phyloP scores from a whole-genome alignment of 2,113 vertebrate species.

The Lepus europaeus region DNA sequence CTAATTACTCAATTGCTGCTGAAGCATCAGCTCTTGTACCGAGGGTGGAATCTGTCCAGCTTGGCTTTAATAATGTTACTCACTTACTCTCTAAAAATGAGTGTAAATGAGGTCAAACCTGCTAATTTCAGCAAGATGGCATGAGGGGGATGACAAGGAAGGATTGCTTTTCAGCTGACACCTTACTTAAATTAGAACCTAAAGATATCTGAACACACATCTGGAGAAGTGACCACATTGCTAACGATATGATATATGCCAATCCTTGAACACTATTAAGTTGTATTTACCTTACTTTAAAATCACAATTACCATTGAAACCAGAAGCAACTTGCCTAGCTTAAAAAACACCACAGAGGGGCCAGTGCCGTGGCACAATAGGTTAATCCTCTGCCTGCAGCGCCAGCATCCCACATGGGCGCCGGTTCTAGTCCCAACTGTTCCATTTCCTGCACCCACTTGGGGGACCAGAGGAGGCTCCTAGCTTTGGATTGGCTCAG shows the following conservation, averaged over 20 bases:
- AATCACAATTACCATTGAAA: constrained; percentile 54
- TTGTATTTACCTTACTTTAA: constrained; percentile 85
- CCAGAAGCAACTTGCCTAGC: constrained; percentile 84
- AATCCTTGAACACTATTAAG: constrained; percentile 85
- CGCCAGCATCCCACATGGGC: too few species aligned
- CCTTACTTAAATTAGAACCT: constrained; percentile 71
- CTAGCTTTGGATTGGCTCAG: too few species aligned
- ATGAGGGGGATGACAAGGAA: not conserved
- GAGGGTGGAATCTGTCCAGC: constrained; percentile 18
- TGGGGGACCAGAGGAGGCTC: too few species aligned
- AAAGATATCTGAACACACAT: constrained; percentile 75
- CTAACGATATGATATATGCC: constrained; percentile 72
- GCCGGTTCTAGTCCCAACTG: too few species aligned
- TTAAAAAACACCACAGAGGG: constrained; percentile 60
- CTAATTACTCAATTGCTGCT: constrained; percentile 31
- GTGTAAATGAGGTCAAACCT: constrained; percentile 66
- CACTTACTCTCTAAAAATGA: constrained; percentile 56
- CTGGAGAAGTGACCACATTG: constrained; percentile 80
- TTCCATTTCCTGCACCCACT: too few species aligned
- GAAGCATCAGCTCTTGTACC: not conserved
- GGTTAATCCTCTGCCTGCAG: too few species aligned
- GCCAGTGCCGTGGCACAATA: too few species aligned
- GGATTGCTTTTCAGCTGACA: constrained; percentile 54
- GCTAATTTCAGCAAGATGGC: constrained; percentile 79
- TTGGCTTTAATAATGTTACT: constrained; percentile 1